Evolutionary conservation across 1,140 invertebrate genomes (phyloP).

Genomic region (Atta colombica): DNA sequence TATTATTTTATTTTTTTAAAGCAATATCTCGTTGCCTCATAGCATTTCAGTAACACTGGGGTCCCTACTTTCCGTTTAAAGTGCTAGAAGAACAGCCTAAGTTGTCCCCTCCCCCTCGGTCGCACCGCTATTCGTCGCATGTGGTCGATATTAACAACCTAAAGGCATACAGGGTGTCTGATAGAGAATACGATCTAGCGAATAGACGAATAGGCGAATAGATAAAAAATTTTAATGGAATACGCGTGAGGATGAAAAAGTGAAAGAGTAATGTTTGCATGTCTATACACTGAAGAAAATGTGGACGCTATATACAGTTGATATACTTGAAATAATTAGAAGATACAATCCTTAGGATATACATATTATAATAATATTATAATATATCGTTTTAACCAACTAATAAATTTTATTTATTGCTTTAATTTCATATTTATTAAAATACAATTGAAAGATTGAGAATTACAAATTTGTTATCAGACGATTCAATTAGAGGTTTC

Average conservation of each 20-base stretch:
- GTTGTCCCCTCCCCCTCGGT: conserved; percentile 80
- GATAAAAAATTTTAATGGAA: not conserved
- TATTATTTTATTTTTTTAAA: conserved; percentile 26
- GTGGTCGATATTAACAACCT: conserved; percentile 67
- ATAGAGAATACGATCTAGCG: conserved; percentile 63
- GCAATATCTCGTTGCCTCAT: conserved; percentile 66
- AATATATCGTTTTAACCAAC: not conserved
- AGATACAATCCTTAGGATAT: not conserved
- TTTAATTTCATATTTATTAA: conserved; percentile 15
- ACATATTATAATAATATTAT: not conserved
- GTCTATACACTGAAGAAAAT: conserved; percentile 65
- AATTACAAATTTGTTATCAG: conserved; percentile 6
- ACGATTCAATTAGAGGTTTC: conserved; percentile 18
- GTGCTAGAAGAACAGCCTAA: conserved; percentile 88
- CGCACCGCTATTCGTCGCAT: conserved; percentile 77
- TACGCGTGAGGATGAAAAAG: conserved; percentile 25
- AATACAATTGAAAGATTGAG: not conserved
- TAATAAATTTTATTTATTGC: conserved; percentile 2
- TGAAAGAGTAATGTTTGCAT: conserved; percentile 22
- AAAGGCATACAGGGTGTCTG: conserved; percentile 73
- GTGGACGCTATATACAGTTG: not conserved
- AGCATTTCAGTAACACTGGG: conserved; percentile 85
- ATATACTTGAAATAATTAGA: conserved; percentile 1
- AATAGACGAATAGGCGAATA: not conserved
- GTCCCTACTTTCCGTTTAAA: conserved; percentile 87